Conservation (phyloP, 2,797 vertebrate genomes). For the Chromobotia macracanthus region DNA sequence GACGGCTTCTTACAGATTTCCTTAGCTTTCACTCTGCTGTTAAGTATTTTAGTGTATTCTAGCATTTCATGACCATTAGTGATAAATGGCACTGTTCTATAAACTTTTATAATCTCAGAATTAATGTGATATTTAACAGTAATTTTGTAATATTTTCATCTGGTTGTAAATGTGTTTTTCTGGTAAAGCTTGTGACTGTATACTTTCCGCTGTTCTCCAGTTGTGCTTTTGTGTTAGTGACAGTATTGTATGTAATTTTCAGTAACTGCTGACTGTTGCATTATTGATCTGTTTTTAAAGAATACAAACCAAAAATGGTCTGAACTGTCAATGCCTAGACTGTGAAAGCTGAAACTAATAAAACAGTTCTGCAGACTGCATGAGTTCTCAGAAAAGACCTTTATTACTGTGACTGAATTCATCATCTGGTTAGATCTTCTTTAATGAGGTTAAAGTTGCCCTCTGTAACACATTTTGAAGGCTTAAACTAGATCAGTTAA, state of each 20-base stretch:
- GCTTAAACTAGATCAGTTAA: background rate
- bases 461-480: background rate
- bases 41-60: background rate
- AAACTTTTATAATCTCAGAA: constrained; percentile 5
- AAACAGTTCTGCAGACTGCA: background rate
- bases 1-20: background rate
- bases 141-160: background rate
- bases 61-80: background rate
- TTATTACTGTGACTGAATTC: background rate
- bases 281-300: background rate
- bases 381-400: background rate
- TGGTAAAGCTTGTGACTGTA: background rate
- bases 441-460: background rate
- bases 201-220: constrained; percentile 1
- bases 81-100: background rate
- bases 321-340: constrained; percentile 4
- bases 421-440: background rate
- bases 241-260: constrained; percentile 1
- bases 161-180: constrained; percentile 9
- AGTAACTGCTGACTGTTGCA: background rate
- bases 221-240: constrained; percentile 4
- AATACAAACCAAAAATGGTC: background rate
- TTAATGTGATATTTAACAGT: constrained; percentile 27
- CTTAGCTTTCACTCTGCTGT: background rate
- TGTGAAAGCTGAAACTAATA: background rate